These are phyloP conservation scores for Dolichoris vasculosae DNA, from an alignment of 1,140 invertebrate species.

Conservation along the genomic window DNA sequence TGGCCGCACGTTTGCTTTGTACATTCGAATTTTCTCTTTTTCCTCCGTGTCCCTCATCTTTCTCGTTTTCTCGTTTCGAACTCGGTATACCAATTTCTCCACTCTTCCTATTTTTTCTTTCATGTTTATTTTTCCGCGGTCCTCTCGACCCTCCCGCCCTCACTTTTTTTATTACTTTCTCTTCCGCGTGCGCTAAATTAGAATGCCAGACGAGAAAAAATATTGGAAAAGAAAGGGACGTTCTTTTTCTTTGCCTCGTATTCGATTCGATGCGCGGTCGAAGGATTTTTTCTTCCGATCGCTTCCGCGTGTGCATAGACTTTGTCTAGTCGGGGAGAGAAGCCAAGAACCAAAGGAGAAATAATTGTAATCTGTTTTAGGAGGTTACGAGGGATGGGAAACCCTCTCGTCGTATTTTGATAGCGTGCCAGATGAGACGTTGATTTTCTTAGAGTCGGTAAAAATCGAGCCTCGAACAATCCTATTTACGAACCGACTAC, in stretches of 20 bases:
- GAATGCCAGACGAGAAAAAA: constrained; percentile 20
- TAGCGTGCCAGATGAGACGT: background rate
- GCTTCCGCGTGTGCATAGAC: no score
- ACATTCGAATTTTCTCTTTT: background rate
- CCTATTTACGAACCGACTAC: background rate
- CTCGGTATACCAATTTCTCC: background rate
- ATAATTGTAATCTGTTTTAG: constrained; percentile 26
- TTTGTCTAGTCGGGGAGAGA: background rate
- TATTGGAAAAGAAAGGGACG: background rate
- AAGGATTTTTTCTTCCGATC: constrained; percentile 18
- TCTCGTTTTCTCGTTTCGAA: constrained; percentile 37
- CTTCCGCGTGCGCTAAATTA: constrained; percentile 33
- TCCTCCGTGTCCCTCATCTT: background rate
- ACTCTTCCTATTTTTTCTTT: background rate
- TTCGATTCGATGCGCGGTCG: background rate
- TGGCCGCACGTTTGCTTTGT: background rate
- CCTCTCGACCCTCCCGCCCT: background rate
- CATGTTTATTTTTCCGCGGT: constrained; percentile 26
- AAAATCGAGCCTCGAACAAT: background rate
- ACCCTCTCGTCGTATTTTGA: background rate
- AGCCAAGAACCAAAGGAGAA: background rate
- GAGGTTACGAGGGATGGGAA: background rate
- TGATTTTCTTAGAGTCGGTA: background rate
- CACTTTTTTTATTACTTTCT: constrained; percentile 30
- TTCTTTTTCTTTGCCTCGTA: background rate